Base-by-base conservation (phyloP, 2,113 vertebrate genomes). In the Dasypus novemcinctus region DNA sequence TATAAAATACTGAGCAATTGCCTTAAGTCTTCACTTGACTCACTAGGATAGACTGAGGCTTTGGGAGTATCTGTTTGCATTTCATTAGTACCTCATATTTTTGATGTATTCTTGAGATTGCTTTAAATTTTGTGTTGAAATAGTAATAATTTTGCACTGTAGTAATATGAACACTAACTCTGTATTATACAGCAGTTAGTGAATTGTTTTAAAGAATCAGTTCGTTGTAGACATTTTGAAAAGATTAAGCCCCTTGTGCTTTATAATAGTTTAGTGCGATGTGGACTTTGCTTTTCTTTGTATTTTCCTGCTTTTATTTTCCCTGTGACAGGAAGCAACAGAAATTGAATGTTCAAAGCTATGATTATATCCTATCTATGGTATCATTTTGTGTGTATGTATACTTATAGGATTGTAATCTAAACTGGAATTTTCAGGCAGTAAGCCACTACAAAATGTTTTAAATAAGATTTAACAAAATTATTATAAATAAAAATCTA, bases 371-470 rank as follows among this genome's bases (percentile, higher is more conserved):
- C 97, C 93, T 96, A 33, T 27, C 95, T 96, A 29, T 63, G 76
- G 59, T 96, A 68, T 41, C 93, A 87, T 59, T 94, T 71, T 46
- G 95, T 74, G 59, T 96, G 61, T 95, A 59, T 87, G 33, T 96
- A 85, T 64, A 88, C 43, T 63, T 85, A 85, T 3, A 95, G 90
- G 90, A 90, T 78, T 93, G 46, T 96, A 96, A 97, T 95, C 78
- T 95, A 93, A 97, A 97, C 96, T 98, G 97, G 92, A 98, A 96
- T 97, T 97, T 98, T 97, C 95, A 95, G 95, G 38, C 43, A 97
- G 49, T 90, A 96, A 96, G 97, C 75, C 97, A 66, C 80, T 96
- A 61, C 75, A 81, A 93, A 95, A 68, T 96, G 93, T 63, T 80
- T 93, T 75, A 97, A 97, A 52, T 94, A 82, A 92, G 83, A 76